Evolutionary conservation across 2,113 vertebrate species (phyloP), one percentile per base, ranked within the genome.

Genomic region (Empidonax alnorum): DNA sequence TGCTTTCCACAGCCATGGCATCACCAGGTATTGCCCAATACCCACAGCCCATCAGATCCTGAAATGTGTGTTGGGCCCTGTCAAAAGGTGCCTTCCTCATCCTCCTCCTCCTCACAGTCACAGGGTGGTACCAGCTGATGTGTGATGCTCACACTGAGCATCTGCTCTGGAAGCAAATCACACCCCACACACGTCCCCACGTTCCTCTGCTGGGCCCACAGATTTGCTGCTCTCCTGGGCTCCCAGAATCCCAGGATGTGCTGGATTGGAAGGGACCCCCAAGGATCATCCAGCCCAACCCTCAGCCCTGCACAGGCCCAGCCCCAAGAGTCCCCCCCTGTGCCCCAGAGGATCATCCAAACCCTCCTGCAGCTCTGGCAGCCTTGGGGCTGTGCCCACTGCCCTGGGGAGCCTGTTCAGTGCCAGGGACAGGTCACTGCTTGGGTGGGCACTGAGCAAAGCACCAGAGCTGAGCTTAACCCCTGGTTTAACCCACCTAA

Each of bases 101-200:
- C 67, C 59, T 63, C 24, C 69, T 65, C 49, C 37, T 84, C 56
- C 71, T 74, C 30, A 46, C 1, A 56, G 56, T 68, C 65, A 19
- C 41, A 8, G 1, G 0, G 47, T 0, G 3, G 46, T 31, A 25
- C 42, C 42, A 65, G 55, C 55, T 46, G 61, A 33, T 27, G 65
- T 25, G 65, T 1, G 15, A 63, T 33, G 55, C 31, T 11, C 18
- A 8, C 22, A 5, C 33, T 10, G 8, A 72, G 63, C 77, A 58
- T 56, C 77, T 78, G 73, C 77, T 33, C 3, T 84, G 85, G 53
- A 69, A 58, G 14, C 46, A 41, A 76, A 58, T 30, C 74, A 76
- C 79, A 4, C 31, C 19, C 69, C 1, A 0, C 7, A 2, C 78
- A 56, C 55, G 5, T 42, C 65, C 83, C 68, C 9, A 4, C 1